These are phyloP conservation scores for Pelecanoides urinatrix DNA, from an alignment of 2,113 vertebrate genomes.

Conservation along the genomic window DNA sequence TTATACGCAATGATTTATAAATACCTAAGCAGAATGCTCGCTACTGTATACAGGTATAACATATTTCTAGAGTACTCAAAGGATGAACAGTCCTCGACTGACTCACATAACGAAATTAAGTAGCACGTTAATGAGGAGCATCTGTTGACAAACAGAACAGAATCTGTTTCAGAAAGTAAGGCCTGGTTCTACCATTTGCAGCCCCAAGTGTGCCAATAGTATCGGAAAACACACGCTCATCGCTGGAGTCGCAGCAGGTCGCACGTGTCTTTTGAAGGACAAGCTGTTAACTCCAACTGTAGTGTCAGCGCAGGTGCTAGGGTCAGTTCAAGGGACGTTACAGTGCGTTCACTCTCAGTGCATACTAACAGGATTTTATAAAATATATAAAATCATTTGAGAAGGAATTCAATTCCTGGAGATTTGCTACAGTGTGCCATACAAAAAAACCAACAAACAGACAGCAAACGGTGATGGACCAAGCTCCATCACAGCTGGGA, in stretches of 20 bases:
- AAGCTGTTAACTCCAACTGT: background rate
- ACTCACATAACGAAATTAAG: background rate
- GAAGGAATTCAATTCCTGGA: constrained; percentile 45
- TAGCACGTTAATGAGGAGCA: constrained; percentile 48
- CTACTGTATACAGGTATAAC: constrained; percentile 23
- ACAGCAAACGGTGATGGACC: background rate
- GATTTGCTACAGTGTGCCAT: constrained; percentile 39
- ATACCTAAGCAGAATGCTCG: constrained; percentile 26
- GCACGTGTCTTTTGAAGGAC: background rate
- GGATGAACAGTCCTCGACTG: constrained; percentile 24
- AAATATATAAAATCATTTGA: constrained; percentile 31
- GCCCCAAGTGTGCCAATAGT: constrained; percentile 6
- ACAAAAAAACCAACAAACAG: background rate
- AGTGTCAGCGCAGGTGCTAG: background rate
- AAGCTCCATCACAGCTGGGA: background rate
- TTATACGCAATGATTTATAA: constrained; percentile 31
- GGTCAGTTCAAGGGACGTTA: background rate
- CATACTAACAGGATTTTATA: constrained; percentile 52
- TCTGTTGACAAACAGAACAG: constrained; percentile 59
- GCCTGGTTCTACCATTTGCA: constrained; percentile 67
- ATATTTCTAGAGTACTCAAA: constrained; percentile 32
- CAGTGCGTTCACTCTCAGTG: constrained; percentile 61
- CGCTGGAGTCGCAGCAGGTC: background rate
- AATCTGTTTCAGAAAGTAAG: constrained; percentile 70
- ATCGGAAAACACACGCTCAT: background rate